Evolutionary conservation across 2,113 vertebrate species (phyloP), one percentile per base, ranked within the genome.

Genomic region (Zapornia atra): DNA sequence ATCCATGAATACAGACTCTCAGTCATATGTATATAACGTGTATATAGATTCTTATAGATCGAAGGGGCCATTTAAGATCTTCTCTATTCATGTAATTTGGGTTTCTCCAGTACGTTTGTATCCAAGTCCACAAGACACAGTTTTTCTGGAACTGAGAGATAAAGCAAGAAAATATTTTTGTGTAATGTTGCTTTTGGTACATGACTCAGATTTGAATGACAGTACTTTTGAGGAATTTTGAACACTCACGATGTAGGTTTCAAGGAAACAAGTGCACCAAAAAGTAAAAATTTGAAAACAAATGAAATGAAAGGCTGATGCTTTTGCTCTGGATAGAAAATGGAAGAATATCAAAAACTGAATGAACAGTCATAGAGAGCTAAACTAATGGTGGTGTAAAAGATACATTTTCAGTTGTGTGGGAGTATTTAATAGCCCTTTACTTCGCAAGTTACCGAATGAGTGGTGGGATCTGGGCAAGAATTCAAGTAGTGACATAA

Each of bases 211-310:
- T 97, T 96, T 90, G 96, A 97, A 87, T 50, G 26, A 79, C 76
- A 94, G 82, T 97, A 97, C 96, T 97, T 97, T 95, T 96, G 44
- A 97, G 96, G 87, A 81, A 66, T 80, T 94, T 95, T 96, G 81
- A 88, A 88, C 59, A 15, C 94, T 93, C 78, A 66, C 22, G 33
- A 22, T 69, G 40, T 90, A 83, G 77, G 65, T 63, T 85, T 86
- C 82, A 88, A 96, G 54, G 50, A 78, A 83, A 29, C 65, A 57
- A 79, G 69, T 69, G 26, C 44, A 85, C 57, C 60, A 40, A 64
- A 85, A 95, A 69, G 40, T 40, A 42, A 73, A 88, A 56, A 40
- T 48, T 44, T 40, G 57, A 80, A 71, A 90, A 60, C 40, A 46
- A 68, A 44, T 66, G 16, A 40, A 65, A 61, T 36, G 63, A 63